These are phyloP conservation scores for Barypeithes pellucidus DNA, from an alignment of 2,888 invertebrate genomes.

Conservation along the genomic window DNA sequence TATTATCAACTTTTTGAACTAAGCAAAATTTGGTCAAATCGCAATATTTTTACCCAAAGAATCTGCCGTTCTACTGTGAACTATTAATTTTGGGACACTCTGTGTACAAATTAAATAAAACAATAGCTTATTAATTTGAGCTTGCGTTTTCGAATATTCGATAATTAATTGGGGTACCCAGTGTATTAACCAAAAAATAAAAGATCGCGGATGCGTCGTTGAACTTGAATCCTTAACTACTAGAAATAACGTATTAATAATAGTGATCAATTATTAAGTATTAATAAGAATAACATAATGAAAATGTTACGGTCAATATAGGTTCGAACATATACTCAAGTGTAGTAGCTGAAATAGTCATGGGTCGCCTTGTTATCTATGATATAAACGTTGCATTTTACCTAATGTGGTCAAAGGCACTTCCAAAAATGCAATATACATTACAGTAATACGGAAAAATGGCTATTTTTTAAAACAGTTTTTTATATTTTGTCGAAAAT, in stretches of 20 bases:
- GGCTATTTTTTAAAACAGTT: background rate
- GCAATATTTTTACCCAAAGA: too few relatives aligned
- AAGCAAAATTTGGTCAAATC: too few relatives aligned
- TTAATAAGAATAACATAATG: conserved; percentile 12
- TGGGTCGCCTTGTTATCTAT: background rate
- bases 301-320: conserved; percentile 1
- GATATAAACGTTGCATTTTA: background rate
- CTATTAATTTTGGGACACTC: too few relatives aligned
- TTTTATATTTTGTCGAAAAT: background rate
- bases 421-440: conserved; percentile 11
- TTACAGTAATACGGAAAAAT: conserved; percentile 1
- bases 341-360: background rate
- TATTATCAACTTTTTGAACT: too few relatives aligned
- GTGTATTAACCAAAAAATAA: too few relatives aligned
- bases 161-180: too few relatives aligned
- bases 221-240: background rate
- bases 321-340: conserved; percentile 14
- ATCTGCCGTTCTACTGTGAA: too few relatives aligned
- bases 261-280: conserved; percentile 28
- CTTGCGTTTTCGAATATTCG: too few relatives aligned
- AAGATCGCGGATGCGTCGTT: background rate
- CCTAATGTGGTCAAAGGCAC: conserved; percentile 2
- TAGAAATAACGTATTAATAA: conserved; percentile 14
- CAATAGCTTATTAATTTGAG: too few relatives aligned
- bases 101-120: too few relatives aligned